Conservation (phyloP, 30 jellyfish, hydroid and myxozoan genomes). For the Sanderia malayensis region DNA sequence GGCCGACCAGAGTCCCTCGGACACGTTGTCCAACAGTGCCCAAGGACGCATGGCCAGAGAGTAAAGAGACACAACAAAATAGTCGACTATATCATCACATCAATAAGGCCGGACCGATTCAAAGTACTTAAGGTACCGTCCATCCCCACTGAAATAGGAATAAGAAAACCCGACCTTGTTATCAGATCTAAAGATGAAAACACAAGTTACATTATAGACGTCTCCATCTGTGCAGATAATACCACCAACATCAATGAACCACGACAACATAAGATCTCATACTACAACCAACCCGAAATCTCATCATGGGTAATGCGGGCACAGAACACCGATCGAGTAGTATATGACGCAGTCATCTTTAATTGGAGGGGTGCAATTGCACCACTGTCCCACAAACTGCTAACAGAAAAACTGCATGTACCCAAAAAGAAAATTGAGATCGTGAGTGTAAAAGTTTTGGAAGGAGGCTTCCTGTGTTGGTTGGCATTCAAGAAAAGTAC, state of each 20-base stretch:
- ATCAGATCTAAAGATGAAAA: not conserved
- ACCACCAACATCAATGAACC: not conserved
- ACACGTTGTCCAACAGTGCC: not conserved
- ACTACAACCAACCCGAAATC: not conserved
- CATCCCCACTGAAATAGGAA: not conserved
- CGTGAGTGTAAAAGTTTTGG: not conserved
- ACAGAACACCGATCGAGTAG: not conserved
- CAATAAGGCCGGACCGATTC: not conserved
- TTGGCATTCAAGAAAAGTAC: not conserved
- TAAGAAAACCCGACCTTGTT: not conserved
- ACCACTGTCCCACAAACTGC: not conserved
- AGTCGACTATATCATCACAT: not conserved
- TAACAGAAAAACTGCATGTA: not conserved
- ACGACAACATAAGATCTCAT: not conserved
- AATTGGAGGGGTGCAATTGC: constrained; percentile 1
- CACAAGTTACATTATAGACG: not conserved
- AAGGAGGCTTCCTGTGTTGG: not conserved
- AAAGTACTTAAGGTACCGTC: not conserved
- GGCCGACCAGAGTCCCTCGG: not conserved
- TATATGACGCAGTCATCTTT: not conserved
- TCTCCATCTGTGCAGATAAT: not conserved
- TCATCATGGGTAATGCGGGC: not conserved
- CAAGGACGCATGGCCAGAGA: not conserved
- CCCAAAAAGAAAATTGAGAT: not conserved
- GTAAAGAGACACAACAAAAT: not conserved